Evolutionary conservation across 2,113 vertebrate genomes (phyloP).

Genomic region (Saccopteryx leptura): DNA sequence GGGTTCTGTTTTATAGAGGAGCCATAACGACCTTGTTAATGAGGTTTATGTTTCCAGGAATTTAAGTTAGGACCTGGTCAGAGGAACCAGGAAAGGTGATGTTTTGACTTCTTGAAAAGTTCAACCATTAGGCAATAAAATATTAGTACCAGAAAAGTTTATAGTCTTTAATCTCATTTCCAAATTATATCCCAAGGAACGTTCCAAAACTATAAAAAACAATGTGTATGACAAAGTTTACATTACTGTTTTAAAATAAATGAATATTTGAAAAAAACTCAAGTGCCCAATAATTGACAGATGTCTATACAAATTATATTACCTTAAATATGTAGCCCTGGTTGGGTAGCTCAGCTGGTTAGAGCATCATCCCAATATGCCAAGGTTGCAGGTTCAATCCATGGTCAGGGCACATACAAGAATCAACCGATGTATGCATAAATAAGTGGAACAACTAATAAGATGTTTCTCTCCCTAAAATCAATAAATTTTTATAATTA

Average conservation of each 20-base stretch:
- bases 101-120: conserved; percentile 63
- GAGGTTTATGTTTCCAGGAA: conserved; percentile 71
- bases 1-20: conserved; percentile 58
- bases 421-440: too few relatives aligned
- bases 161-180: conserved; percentile 68
- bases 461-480: too few relatives aligned
- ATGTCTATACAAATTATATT: conserved; percentile 49
- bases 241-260: conserved; percentile 33
- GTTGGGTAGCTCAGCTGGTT: too few relatives aligned
- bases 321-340: not conserved
- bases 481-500: too few relatives aligned
- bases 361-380: too few relatives aligned
- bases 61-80: conserved; percentile 71
- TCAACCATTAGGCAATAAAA: conserved; percentile 74
- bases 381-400: too few relatives aligned
- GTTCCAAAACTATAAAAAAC: conserved; percentile 61
- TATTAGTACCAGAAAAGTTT: conserved; percentile 64
- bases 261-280: conserved; percentile 2
- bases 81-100: conserved; percentile 64
- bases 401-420: too few relatives aligned
- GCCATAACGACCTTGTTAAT: conserved; percentile 52
- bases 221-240: conserved; percentile 41
- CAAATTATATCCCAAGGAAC: conserved; percentile 54
- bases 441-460: too few relatives aligned
- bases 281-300: conserved; percentile 37